phyloP scores from a whole-genome alignment of 1,140 invertebrate species.

The Hestina assimilis region DNA sequence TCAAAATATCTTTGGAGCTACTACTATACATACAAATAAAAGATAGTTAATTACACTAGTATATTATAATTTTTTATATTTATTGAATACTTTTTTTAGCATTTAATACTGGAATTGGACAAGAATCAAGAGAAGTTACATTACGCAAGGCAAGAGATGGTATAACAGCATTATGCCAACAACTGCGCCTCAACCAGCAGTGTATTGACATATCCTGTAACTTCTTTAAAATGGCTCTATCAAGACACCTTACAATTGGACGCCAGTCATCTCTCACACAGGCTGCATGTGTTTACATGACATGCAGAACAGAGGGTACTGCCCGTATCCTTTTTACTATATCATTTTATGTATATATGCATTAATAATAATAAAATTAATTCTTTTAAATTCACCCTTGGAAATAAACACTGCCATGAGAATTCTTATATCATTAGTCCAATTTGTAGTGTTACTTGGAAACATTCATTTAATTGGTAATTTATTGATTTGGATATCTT shows the following conservation, averaged over 20 bases:
- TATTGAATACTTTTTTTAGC: slow-evolving; percentile 69
- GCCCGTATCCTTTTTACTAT: slow-evolving; percentile 96
- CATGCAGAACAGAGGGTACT: slow-evolving; percentile 95
- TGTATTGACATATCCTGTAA: slow-evolving; percentile 96
- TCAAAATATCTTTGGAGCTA: neutral
- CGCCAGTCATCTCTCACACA: slow-evolving; percentile 94
- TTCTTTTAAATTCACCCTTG: no score
- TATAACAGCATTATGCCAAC: slow-evolving; percentile 88
- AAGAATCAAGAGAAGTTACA: slow-evolving; percentile 94
- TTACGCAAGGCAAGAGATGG: slow-evolving; percentile 91
- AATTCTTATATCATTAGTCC: no score
- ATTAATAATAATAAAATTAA: no score
- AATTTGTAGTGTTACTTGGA: no score
- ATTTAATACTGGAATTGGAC: slow-evolving; percentile 88
- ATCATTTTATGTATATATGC: no score
- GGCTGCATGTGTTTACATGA: slow-evolving; percentile 98
- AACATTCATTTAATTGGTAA: no score
- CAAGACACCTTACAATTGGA: slow-evolving; percentile 92
- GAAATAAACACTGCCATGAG: no score
- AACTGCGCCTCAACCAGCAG: slow-evolving; percentile 91
- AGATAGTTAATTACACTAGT: no score
- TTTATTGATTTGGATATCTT: no score
- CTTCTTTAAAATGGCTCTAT: slow-evolving; percentile 98
- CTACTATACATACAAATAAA: neutral
- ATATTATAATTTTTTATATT: neutral